Conservation (phyloP, 2,797 vertebrate genomes). For the Microhierax caerulescens region DNA sequence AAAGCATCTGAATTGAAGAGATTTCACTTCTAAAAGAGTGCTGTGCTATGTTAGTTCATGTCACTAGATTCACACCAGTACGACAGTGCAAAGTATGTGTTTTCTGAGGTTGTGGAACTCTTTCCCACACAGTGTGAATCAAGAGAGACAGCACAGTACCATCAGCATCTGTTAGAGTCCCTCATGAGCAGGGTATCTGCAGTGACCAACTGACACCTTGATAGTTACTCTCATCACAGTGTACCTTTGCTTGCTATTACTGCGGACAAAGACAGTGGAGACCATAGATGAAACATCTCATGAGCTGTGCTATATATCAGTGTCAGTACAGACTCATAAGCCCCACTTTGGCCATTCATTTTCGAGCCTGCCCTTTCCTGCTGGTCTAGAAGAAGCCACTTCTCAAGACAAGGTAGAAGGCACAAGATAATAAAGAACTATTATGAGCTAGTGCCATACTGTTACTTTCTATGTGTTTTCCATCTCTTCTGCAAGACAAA, state of each 20-base stretch:
- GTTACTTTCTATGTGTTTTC: background rate
- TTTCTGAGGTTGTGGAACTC: background rate
- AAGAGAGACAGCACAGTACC: background rate
- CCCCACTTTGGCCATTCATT: background rate
- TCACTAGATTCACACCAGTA: background rate
- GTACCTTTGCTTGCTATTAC: background rate
- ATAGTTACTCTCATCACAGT: background rate
- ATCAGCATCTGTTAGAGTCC: background rate
- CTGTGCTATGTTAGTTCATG: background rate
- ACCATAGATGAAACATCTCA: background rate
- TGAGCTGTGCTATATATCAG: background rate
- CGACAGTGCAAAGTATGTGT: background rate
- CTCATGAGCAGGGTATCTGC: background rate
- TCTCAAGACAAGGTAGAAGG: background rate
- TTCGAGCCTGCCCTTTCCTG: background rate
- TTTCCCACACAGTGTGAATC: background rate
- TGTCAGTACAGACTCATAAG: rapidly evolving
- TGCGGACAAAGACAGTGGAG: background rate
- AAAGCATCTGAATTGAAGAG: background rate
- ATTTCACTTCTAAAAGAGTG: background rate
- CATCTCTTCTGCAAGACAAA: background rate
- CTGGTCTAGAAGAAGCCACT: background rate
- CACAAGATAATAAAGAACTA: background rate
- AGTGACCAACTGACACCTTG: background rate
- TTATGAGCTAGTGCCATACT: background rate